phyloP scores from a whole-genome alignment of 2,888 invertebrate species.

The Busseola fusca region DNA sequence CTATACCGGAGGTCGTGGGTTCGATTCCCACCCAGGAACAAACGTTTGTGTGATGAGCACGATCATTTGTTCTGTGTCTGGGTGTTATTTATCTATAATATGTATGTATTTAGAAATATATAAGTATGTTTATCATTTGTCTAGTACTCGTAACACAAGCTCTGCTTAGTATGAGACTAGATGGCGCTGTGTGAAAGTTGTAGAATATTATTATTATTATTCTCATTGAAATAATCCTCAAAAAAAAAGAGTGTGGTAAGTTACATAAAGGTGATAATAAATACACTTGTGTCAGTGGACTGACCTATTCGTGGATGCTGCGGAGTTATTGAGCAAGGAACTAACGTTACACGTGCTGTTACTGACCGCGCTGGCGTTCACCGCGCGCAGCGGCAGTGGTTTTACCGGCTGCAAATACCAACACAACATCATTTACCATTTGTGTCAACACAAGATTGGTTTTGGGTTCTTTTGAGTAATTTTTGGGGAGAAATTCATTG shows the following conservation, averaged over 20 bases:
- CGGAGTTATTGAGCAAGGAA: conserved; percentile 90
- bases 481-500: conserved; percentile 3
- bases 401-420: conserved; percentile 92
- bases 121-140: too few species aligned
- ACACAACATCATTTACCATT: conserved; percentile 73
- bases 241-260: conserved; percentile 41
- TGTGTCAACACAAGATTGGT: conserved; percentile 61
- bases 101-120: too few species aligned
- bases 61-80: too few species aligned
- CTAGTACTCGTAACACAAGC: too few species aligned
- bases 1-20: too few species aligned
- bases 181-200: too few species aligned
- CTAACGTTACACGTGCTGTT: conserved; percentile 85
- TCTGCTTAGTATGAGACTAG: too few species aligned
- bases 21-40: too few species aligned
- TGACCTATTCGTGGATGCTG: conserved; percentile 86
- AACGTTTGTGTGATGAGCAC: too few species aligned
- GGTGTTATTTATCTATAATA: too few species aligned
- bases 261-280: conserved; percentile 59
- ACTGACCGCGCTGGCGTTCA: conserved; percentile 82
- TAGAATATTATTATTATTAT: neutral
- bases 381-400: conserved; percentile 94
- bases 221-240: conserved; percentile 44
- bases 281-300: conserved; percentile 73
- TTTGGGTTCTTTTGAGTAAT: conserved; percentile 67